A percentile compares a stretch with the other conserved stretches of the same genome.
Evolutionary conservation across 2,113 vertebrate species (phyloP).

Genomic region (Ptychochromis oligacanthus): DNA sequence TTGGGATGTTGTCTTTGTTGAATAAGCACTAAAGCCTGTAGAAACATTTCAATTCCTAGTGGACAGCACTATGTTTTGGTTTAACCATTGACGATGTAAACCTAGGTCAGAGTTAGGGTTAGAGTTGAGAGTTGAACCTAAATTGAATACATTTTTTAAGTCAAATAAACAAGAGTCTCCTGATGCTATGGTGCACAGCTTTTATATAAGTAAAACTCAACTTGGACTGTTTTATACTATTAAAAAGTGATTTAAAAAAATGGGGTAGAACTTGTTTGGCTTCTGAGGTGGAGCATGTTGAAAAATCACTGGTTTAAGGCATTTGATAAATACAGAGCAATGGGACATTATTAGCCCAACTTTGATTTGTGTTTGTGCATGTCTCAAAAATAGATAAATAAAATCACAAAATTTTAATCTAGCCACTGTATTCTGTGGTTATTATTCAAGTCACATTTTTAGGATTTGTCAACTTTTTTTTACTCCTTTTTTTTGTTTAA

Average conservation of each 20-base stretch:
- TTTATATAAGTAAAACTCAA: neutral
- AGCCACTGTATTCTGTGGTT: neutral
- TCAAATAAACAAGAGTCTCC: neutral
- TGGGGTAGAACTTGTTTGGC: neutral
- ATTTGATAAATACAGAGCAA: neutral
- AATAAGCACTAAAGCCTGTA: neutral
- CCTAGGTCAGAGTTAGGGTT: neutral
- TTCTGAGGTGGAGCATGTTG: neutral
- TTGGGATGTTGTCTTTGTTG: neutral
- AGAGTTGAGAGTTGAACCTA: neutral
- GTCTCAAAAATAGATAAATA: neutral
- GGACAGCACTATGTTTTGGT: neutral
- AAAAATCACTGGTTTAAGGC: too few species aligned
- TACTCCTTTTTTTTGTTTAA: too few species aligned
- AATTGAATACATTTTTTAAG: neutral
- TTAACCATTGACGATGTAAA: neutral
- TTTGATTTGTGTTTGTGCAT: neutral
- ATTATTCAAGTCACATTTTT: neutral
- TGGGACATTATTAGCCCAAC: neutral
- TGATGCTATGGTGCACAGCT: neutral
- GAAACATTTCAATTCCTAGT: neutral
- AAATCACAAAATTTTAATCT: neutral
- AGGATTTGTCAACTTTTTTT: neutral
- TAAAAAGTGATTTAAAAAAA: neutral
- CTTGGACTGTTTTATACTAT: neutral